These are phyloP conservation scores for Ganaspis sp. DNA, from an alignment of 1,140 invertebrate genomes.

Conservation along the genomic window DNA sequence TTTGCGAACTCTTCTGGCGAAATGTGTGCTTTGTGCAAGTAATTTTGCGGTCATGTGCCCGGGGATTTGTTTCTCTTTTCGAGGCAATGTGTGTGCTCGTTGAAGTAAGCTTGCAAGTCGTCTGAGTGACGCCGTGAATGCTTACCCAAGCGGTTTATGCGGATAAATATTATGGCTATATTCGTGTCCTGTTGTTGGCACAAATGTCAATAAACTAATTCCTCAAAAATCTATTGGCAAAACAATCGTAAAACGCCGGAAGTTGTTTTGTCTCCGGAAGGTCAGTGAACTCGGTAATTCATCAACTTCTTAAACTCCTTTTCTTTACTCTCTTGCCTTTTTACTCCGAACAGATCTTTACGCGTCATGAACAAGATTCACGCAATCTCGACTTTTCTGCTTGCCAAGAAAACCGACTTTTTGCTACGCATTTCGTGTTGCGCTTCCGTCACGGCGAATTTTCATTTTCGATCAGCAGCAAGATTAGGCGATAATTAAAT, in stretches of 20 bases:
- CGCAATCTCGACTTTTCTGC: not conserved
- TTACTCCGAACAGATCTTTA: not conserved
- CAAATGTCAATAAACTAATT: constrained; percentile 53
- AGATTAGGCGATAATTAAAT: too few relatives aligned
- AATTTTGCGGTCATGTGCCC: constrained; percentile 12
- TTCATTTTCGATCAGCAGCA: not conserved
- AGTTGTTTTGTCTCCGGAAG: not conserved
- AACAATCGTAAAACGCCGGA: constrained; percentile 7
- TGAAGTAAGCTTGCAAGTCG: constrained; percentile 36
- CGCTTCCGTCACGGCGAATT: too few relatives aligned
- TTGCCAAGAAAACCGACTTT: not conserved
- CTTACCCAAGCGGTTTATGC: constrained; percentile 37
- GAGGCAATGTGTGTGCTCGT: not conserved
- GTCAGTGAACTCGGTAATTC: not conserved
- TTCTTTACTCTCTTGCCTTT: not conserved
- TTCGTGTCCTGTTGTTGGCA: constrained; percentile 47
- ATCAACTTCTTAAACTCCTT: not conserved
- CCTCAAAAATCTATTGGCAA: not conserved
- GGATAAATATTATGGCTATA: constrained; percentile 61
- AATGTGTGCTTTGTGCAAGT: not conserved
- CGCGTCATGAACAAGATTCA: constrained; percentile 12
- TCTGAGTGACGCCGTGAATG: constrained; percentile 47
- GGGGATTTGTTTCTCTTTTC: constrained; percentile 5
- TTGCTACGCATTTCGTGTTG: too few relatives aligned
- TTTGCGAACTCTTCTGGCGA: not conserved